These are phyloP conservation scores for Sorex maritimensis DNA, from an alignment of 2,797 vertebrate species.

Conservation along the genomic window DNA sequence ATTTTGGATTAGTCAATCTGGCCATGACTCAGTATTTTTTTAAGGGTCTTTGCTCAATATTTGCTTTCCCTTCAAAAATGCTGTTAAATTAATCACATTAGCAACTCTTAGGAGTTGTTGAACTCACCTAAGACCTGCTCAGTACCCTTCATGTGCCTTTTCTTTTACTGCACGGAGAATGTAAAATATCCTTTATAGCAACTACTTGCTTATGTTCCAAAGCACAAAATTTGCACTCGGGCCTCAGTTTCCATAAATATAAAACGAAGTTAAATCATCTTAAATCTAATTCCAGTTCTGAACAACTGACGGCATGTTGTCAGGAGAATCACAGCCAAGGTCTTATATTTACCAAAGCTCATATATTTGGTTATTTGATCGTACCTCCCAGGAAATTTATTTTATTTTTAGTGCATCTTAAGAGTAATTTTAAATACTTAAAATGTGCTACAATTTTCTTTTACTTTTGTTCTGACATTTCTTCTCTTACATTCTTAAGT, in stretches of 20 bases:
- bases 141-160: neutral
- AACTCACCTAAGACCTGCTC: neutral
- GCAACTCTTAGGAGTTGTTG: neutral
- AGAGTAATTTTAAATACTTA: conserved; percentile 37
- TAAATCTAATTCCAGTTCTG: neutral
- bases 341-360: neutral
- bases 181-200: neutral
- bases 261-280: neutral
- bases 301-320: neutral
- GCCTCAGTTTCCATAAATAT: conserved; percentile 30
- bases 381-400: neutral
- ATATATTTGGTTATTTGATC: neutral
- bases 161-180: neutral
- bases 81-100: neutral
- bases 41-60: conserved; percentile 46
- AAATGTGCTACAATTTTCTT: neutral
- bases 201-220: neutral
- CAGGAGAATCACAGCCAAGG: neutral
- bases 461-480: neutral
- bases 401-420: conserved; percentile 27
- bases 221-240: neutral
- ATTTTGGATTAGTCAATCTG: conserved; percentile 76
- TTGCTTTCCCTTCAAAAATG: neutral
- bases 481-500: neutral
- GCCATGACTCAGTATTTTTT: conserved; percentile 84